Conservation (phyloP, 2,113 vertebrate species). For the Atractosteus spatula region DNA sequence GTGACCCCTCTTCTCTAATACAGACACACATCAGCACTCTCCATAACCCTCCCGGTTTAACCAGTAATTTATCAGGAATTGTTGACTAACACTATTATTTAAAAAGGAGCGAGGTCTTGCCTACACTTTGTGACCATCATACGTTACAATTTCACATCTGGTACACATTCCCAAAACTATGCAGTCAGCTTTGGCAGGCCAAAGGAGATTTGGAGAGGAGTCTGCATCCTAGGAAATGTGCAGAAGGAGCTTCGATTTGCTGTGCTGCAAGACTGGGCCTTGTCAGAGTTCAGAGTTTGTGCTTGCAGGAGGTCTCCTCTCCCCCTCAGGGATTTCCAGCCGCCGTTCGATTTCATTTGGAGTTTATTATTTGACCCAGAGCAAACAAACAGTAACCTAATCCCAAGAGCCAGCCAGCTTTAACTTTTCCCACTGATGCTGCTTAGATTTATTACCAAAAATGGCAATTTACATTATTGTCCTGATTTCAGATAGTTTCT, state of each 20-base stretch:
- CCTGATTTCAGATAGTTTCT: not conserved
- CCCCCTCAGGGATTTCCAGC: constrained; percentile 7
- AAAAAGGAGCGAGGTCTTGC: constrained; percentile 51
- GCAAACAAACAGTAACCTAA: constrained; percentile 51
- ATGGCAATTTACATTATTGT: constrained; percentile 50
- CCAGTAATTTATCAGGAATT: constrained; percentile 44
- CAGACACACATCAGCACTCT: constrained; percentile 22
- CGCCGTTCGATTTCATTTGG: constrained; percentile 25
- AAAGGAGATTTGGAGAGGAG: constrained; percentile 56
- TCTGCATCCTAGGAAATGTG: constrained; percentile 50
- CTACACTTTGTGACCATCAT: constrained; percentile 63
- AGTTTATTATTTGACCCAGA: constrained; percentile 47
- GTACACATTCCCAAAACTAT: constrained; percentile 71
- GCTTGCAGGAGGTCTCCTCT: not conserved
- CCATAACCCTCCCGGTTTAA: constrained; percentile 30
- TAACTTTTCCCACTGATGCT: constrained; percentile 44
- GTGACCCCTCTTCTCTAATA: not conserved
- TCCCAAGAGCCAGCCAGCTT: constrained; percentile 35
- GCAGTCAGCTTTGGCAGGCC: constrained; percentile 64
- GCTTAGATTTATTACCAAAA: constrained; percentile 55
- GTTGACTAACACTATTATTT: constrained; percentile 46
- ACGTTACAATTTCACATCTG: constrained; percentile 73
- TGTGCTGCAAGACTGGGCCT: constrained; percentile 42
- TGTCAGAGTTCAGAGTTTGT: constrained; percentile 26
- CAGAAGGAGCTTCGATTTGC: constrained; percentile 38